A percentile compares a stretch with the other conserved stretches of the same genome.
Conservation (phyloP, 1,140 invertebrate genomes). For the Oscheius sp. region DNA sequence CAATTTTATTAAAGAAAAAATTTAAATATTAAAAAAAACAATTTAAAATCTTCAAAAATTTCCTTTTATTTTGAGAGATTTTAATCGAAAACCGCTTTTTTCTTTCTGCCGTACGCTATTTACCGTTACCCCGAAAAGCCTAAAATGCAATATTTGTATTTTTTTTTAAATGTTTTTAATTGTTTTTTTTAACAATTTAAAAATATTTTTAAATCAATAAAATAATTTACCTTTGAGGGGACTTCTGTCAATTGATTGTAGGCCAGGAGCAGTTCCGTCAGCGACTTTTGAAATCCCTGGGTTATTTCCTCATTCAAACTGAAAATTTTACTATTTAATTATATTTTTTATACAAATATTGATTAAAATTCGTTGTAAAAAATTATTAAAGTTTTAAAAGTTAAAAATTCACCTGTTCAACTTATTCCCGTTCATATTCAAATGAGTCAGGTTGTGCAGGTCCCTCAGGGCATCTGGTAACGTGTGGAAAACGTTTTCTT, state of each 20-base stretch:
- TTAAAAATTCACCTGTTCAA: slow-evolving; percentile 19
- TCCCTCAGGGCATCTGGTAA: slow-evolving; percentile 30
- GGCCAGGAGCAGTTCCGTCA: slow-evolving; percentile 19
- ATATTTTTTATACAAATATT: not conserved
- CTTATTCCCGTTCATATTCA: slow-evolving; percentile 41
- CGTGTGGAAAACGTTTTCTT: slow-evolving; percentile 28
- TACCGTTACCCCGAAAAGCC: too few relatives aligned
- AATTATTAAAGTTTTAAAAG: too few relatives aligned
- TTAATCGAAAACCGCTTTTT: too few relatives aligned
- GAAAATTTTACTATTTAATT: not conserved
- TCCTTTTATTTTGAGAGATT: too few relatives aligned
- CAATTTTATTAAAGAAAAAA: too few relatives aligned
- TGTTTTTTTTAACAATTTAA: too few relatives aligned
- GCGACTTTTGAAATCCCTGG: slow-evolving; percentile 9
- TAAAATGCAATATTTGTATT: too few relatives aligned
- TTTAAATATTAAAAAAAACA: too few relatives aligned
- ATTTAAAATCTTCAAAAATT: too few relatives aligned
- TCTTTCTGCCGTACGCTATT: too few relatives aligned
- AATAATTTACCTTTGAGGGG: not conserved
- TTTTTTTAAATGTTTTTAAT: too few relatives aligned
- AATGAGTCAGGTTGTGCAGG: slow-evolving; percentile 23
- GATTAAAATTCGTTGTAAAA: too few relatives aligned
- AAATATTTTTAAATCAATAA: not conserved
- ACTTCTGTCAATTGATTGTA: slow-evolving; percentile 23
- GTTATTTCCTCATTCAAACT: slow-evolving; percentile 9